phyloP scores from a whole-genome alignment of 1,140 invertebrate genomes.

The Ceratina calcarata region DNA sequence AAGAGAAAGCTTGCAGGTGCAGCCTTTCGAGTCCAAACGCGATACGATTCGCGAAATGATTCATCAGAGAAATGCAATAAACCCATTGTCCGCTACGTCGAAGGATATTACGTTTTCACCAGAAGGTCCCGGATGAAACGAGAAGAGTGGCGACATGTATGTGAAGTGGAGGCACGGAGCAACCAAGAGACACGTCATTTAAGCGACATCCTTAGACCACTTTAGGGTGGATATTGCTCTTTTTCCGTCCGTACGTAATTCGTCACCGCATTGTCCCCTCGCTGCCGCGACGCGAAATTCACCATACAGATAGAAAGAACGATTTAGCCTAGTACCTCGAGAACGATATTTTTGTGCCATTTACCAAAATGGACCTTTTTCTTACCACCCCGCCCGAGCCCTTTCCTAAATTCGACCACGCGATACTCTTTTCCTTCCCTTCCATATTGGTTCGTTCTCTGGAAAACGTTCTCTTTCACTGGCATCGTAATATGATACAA shows the following conservation, averaged over 20 bases:
- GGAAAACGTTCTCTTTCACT: slow-evolving; percentile 28
- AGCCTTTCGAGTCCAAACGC: neutral
- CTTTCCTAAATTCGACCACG: slow-evolving; percentile 5
- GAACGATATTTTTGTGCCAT: slow-evolving; percentile 37
- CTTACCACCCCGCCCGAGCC: neutral
- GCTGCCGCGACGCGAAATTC: neutral
- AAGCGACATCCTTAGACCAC: slow-evolving; percentile 25
- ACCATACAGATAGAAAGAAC: slow-evolving; percentile 13
- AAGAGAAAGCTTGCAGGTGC: no score
- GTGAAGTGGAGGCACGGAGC: slow-evolving; percentile 10
- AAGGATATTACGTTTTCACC: slow-evolving; percentile 20
- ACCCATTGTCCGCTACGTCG: neutral
- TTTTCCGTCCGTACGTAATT: slow-evolving; percentile 21
- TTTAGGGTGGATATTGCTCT: slow-evolving; percentile 29
- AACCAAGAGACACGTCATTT: slow-evolving; percentile 16
- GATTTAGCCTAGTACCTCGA: slow-evolving; percentile 21
- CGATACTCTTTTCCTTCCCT: slow-evolving; percentile 17
- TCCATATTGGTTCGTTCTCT: slow-evolving; percentile 14
- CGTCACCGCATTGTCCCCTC: slow-evolving; percentile 4
- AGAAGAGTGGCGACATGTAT: no score
- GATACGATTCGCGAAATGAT: slow-evolving; percentile 6
- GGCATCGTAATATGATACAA: slow-evolving; percentile 38
- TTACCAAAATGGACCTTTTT: slow-evolving; percentile 32
- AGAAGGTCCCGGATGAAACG: no score
- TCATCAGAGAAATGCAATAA: slow-evolving; percentile 11